These are phyloP conservation scores for Andrena trimmerana DNA, from an alignment of 2,888 invertebrate genomes.

Conservation along the genomic window DNA sequence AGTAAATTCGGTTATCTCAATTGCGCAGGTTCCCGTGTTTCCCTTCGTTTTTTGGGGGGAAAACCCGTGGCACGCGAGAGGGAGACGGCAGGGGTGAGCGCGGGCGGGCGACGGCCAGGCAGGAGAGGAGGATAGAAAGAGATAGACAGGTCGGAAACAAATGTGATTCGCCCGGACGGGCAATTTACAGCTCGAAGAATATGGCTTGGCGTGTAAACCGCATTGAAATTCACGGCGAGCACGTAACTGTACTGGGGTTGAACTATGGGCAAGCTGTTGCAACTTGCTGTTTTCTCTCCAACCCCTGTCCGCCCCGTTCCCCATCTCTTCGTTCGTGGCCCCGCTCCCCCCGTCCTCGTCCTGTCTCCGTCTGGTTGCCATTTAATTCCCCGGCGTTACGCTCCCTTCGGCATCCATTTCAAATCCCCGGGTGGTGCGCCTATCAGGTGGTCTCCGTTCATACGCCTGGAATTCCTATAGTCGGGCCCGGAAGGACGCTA, in stretches of 20 bases:
- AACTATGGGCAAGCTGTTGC: conserved; percentile 84
- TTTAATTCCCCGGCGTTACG: conserved; percentile 68
- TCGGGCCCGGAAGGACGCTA: conserved; percentile 52
- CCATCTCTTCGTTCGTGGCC: conserved; percentile 46
- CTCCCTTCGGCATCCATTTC: conserved; percentile 73
- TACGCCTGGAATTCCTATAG: conserved; percentile 54
- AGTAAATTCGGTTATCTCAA: conserved; percentile 30
- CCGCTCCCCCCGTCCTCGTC: conserved; percentile 40
- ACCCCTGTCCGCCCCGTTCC: conserved; percentile 51
- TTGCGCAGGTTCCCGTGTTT: not conserved
- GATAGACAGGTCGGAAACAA: conserved; percentile 66
- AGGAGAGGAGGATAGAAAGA: conserved; percentile 41
- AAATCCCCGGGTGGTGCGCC: conserved; percentile 66
- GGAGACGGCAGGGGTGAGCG: conserved; percentile 22
- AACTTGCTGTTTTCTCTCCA: conserved; percentile 72
- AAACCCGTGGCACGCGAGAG: not conserved
- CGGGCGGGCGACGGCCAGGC: conserved; percentile 23
- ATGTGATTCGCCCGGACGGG: conserved; percentile 73
- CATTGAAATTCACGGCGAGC: conserved; percentile 81
- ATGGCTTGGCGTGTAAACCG: conserved; percentile 72
- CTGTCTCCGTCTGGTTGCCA: conserved; percentile 69
- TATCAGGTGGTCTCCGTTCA: conserved; percentile 60
- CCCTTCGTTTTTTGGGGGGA: not conserved
- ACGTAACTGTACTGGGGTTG: conserved; percentile 76
- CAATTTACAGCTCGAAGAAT: conserved; percentile 75